Evolutionary conservation across 2,113 vertebrate genomes (phyloP), one percentile per base, ranked within the genome.

Genomic region (Microtus montanus): DNA sequence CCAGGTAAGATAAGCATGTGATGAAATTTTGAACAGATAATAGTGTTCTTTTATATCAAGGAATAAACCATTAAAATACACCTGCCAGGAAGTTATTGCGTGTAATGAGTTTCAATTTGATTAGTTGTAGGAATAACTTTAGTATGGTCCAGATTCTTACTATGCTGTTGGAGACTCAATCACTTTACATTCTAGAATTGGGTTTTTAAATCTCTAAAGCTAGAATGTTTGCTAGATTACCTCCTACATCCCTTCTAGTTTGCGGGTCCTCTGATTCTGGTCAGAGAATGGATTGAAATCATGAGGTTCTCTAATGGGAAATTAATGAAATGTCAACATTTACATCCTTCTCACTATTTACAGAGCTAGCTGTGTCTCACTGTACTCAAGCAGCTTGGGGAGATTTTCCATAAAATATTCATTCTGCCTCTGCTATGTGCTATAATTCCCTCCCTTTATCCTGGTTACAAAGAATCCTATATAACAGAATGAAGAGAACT

Each of bases 271-370:
- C 12, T 49, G 49, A 86, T 75, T 88, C 54, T 84, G 1, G 70
- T 94, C 44, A 85, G 22, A 87, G 19, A 70, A 87, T 89, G 44
- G 89, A 78, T 89, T 83, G 68, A 64, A 79, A 84, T 44, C 3
- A 71, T 54, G 41, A 64, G 88, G 61, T 4, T 64, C 12, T 58
- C 17, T 89, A 80, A 54, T 66, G 28, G 49, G 77, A 84, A 52
- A 83, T 82, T 80, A 75, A 70, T 90, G 88, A 93, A n/a, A 38
- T 93, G 30, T 93, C 54, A 88, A 4, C 24, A 95, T n/a, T 96
- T 94, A 85, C 89, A 64, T 92, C 54, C 70, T 84, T 7, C 92
- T 63, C 52, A 80, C 66, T 86, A 0, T 85, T 94, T 35, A 84
- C 19, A 92, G 44, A 79, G 35, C 91, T 87, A 30, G 3, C 49